Conservation (phyloP, 2,797 vertebrate genomes). For the Bradypodion ventrale region DNA sequence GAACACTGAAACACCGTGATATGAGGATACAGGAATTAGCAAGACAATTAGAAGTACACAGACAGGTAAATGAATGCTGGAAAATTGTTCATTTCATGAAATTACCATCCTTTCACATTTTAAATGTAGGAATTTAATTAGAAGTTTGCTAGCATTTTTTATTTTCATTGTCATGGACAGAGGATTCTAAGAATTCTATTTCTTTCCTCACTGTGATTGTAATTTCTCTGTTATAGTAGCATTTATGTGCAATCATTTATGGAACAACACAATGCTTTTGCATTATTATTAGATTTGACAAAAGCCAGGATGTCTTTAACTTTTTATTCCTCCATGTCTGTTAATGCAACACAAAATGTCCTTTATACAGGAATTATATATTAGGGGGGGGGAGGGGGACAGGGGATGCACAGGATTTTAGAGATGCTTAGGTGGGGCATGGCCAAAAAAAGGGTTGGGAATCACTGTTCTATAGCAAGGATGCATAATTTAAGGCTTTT, state of each 20-base stretch:
- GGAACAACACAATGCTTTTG: not conserved
- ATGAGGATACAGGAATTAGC: not conserved
- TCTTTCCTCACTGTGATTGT: slow-evolving; percentile 22
- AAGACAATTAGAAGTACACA: not conserved
- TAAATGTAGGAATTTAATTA: slow-evolving; percentile 3
- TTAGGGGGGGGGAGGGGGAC: too few species aligned
- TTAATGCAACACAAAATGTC: slow-evolving; percentile 27
- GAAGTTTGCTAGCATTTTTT: slow-evolving; percentile 12
- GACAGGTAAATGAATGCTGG: not conserved
- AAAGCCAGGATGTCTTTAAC: slow-evolving; percentile 43
- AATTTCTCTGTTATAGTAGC: slow-evolving; percentile 36
- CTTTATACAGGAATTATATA: slow-evolving; percentile 16
- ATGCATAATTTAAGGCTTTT: too few species aligned
- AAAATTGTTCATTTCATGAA: not conserved
- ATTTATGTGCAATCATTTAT: slow-evolving; percentile 7
- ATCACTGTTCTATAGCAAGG: too few species aligned
- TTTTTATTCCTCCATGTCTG: slow-evolving; percentile 21
- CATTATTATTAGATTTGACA: slow-evolving; percentile 38
- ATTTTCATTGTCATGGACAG: slow-evolving; percentile 38
- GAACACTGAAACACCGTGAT: not conserved
- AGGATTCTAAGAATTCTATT: slow-evolving; percentile 38
- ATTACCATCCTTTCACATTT: not conserved
- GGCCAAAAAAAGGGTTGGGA: too few species aligned
- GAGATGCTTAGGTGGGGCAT: too few species aligned
- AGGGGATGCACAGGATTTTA: too few species aligned